Percentiles rank a stretch among this genome's conserved stretches.
Conservation (phyloP, 1,140 invertebrate genomes). For the Cotesia typhae region DNA sequence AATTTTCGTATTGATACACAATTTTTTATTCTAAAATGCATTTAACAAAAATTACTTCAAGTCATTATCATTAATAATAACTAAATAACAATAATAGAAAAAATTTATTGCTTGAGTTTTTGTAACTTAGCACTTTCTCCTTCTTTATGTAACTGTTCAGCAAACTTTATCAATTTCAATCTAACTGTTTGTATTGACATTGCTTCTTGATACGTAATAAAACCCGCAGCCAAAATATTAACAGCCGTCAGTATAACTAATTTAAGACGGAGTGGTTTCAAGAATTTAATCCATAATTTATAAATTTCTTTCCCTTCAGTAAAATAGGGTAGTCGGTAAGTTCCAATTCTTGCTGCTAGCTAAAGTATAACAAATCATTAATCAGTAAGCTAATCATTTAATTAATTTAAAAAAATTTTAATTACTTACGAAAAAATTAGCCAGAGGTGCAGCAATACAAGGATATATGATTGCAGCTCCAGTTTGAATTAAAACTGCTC, state of each 20-base stretch:
- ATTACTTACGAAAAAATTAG: background rate
- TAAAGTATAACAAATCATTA: slow-evolving; percentile 50
- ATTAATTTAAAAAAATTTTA: slow-evolving; percentile 28
- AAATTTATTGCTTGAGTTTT: background rate
- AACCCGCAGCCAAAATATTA: slow-evolving; percentile 51
- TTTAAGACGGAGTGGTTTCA: slow-evolving; percentile 50
- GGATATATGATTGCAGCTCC: background rate
- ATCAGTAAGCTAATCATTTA: slow-evolving; percentile 28
- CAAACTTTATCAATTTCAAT: slow-evolving; percentile 5
- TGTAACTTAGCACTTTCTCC: background rate
- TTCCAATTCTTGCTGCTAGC: slow-evolving; percentile 60
- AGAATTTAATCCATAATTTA: slow-evolving; percentile 52
- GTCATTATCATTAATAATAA: background rate
- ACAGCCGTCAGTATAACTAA: slow-evolving; percentile 44
- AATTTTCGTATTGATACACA: slow-evolving; percentile 25
- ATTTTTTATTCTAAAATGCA: slow-evolving; percentile 11
- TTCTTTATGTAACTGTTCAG: background rate
- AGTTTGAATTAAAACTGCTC: background rate
- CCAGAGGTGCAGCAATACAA: slow-evolving; percentile 1
- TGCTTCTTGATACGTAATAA: slow-evolving; percentile 60
- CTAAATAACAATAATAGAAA: slow-evolving; percentile 3
- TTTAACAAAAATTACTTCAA: no score
- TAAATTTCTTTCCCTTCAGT: slow-evolving; percentile 57
- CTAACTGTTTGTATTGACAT: background rate
- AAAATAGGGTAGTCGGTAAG: slow-evolving; percentile 59